A percentile compares a stretch with the other conserved stretches of the same genome.
Conservation (phyloP, 2,888 invertebrate species). For the Amblyjoppa fuscipennis region DNA sequence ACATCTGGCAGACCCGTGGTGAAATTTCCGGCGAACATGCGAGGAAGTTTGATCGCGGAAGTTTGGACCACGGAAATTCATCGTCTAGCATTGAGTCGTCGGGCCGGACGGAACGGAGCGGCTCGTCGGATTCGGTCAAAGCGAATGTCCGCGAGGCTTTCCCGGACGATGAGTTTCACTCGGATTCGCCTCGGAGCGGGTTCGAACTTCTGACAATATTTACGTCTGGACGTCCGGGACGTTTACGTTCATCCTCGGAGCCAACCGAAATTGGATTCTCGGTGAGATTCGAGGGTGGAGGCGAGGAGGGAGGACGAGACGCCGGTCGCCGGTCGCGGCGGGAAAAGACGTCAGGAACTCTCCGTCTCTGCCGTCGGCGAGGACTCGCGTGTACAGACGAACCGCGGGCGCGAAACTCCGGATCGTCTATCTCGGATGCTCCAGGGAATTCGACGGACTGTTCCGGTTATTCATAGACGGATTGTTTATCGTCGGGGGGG, state of each 20-base stretch:
- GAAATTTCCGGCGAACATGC: neutral
- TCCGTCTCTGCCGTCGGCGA: neutral
- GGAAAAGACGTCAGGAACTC: slow-evolving; percentile 12
- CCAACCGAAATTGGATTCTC: slow-evolving; percentile 18
- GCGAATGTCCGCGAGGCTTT: slow-evolving; percentile 14
- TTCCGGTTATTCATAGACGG: slow-evolving; percentile 45
- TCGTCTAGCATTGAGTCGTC: slow-evolving; percentile 11
- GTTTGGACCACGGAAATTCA: slow-evolving; percentile 1
- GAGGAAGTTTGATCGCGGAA: slow-evolving; percentile 13
- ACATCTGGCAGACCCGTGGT: slow-evolving; percentile 8
- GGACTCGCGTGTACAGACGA: neutral
- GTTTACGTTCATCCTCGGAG: slow-evolving; percentile 33
- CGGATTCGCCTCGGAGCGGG: neutral
- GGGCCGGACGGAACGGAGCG: neutral
- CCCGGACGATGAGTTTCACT: slow-evolving; percentile 5
- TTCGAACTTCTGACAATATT: slow-evolving; percentile 42
- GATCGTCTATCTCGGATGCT: neutral
- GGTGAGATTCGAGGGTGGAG: neutral
- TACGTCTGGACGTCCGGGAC: slow-evolving; percentile 30
- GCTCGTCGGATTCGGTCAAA: slow-evolving; percentile 7
- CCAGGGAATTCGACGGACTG: slow-evolving; percentile 15
- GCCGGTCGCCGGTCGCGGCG: neutral
- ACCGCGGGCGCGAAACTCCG: slow-evolving; percentile 18
- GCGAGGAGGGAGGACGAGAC: neutral
- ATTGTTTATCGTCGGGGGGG: slow-evolving; percentile 15